Evolutionary conservation across 2,113 vertebrate species (phyloP).

Genomic region (Marmota flaviventris): DNA sequence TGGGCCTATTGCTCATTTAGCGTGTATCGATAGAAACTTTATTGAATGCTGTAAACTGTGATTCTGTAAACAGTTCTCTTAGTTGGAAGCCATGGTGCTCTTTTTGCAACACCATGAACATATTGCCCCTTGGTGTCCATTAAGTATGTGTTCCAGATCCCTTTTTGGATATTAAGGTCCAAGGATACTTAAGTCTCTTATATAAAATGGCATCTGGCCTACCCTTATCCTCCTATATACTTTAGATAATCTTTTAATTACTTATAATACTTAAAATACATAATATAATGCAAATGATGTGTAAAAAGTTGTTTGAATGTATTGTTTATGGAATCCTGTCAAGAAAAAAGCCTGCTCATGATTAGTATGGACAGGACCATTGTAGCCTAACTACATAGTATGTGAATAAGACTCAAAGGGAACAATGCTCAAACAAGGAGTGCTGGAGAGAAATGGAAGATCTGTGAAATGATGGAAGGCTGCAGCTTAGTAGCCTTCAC

Average conservation of each 20-base stretch:
- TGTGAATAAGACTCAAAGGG: rapidly evolving
- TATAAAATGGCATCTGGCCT: neutral
- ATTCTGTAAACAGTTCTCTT: neutral
- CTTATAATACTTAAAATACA: neutral
- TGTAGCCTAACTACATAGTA: neutral
- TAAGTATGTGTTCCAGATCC: neutral
- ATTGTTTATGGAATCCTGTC: neutral
- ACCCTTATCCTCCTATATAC: neutral
- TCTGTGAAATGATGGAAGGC: neutral
- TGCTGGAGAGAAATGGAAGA: too few species aligned
- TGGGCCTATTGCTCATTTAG: neutral
- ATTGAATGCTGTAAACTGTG: neutral
- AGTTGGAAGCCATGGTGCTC: neutral
- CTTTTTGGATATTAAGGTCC: too few species aligned
- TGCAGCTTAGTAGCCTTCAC: rapidly evolving
- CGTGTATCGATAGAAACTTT: too few species aligned
- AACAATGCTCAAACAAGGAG: neutral
- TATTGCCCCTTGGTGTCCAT: neutral
- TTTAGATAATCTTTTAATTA: neutral
- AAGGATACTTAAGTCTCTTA: too few species aligned
- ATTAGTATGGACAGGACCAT: neutral
- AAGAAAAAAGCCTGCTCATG: neutral
- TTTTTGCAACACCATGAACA: neutral
- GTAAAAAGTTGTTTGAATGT: neutral
- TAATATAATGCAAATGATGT: neutral